Percentiles rank a stretch among this genome's conserved stretches.
Evolutionary conservation across 1,140 invertebrate genomes (phyloP).

Genomic region (Ganaspis sp.): DNA sequence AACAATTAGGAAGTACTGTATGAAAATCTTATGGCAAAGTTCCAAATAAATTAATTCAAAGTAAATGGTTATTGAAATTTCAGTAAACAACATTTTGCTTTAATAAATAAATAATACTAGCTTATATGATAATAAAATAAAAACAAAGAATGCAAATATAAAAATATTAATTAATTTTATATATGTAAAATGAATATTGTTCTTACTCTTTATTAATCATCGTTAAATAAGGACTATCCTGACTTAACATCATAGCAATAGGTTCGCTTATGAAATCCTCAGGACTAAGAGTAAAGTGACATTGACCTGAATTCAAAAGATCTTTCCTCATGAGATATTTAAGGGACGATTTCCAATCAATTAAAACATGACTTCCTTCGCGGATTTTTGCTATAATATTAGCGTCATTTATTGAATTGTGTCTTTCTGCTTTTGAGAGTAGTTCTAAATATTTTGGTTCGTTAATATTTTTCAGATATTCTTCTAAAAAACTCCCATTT

Average conservation of each 20-base stretch:
- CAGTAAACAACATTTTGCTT: too few relatives aligned
- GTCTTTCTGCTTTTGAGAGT: slow-evolving; percentile 73
- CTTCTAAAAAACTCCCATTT: slow-evolving; percentile 84
- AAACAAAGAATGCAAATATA: too few relatives aligned
- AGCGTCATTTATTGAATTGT: slow-evolving; percentile 59
- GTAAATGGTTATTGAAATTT: too few relatives aligned
- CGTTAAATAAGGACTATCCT: slow-evolving; percentile 84
- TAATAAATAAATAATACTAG: too few relatives aligned
- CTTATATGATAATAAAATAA: too few relatives aligned
- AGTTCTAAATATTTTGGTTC: slow-evolving; percentile 77
- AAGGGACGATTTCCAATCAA: slow-evolving; percentile 89
- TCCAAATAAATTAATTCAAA: neutral
- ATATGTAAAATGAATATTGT: neutral
- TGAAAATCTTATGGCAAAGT: too few relatives aligned
- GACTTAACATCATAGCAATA: slow-evolving; percentile 84
- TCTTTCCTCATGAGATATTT: slow-evolving; percentile 82
- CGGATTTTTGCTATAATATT: slow-evolving; percentile 80
- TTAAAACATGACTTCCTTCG: slow-evolving; percentile 82
- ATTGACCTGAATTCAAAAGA: slow-evolving; percentile 78
- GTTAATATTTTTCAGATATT: slow-evolving; percentile 78
- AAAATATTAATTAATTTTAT: too few relatives aligned
- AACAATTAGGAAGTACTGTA: too few relatives aligned
- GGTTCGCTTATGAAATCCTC: slow-evolving; percentile 89
- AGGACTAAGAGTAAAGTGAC: slow-evolving; percentile 82
- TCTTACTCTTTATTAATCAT: slow-evolving; percentile 80